Percentiles rank a stretch among this genome's conserved stretches.
phyloP scores from a whole-genome alignment of 2,797 vertebrate genomes.

The Lutjanus campechanus region DNA sequence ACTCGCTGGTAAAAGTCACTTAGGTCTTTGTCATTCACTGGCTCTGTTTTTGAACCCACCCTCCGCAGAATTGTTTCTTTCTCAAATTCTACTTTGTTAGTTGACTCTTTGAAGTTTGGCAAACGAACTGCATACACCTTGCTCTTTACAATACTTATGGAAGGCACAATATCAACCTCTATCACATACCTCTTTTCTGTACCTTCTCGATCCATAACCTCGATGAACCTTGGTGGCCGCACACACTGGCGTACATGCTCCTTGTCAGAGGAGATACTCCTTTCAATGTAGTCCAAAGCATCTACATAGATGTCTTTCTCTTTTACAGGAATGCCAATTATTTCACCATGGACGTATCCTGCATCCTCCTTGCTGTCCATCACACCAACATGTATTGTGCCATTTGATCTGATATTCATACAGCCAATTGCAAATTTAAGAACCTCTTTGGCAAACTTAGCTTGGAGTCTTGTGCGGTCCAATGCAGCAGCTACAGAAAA shows the following conservation, averaged over 20 bases:
- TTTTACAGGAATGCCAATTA: conserved; percentile 82
- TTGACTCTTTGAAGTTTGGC: conserved; percentile 84
- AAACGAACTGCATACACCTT: conserved; percentile 81
- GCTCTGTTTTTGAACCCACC: conserved; percentile 86
- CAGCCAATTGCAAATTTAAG: conserved; percentile 89
- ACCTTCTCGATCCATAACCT: conserved; percentile 81
- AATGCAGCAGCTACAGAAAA: conserved; percentile 78
- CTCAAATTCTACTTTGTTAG: conserved; percentile 81
- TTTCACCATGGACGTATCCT: conserved; percentile 84
- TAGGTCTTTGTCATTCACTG: conserved; percentile 71
- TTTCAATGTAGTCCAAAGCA: conserved; percentile 86
- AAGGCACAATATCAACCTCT: conserved; percentile 88
- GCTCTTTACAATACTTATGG: conserved; percentile 72
- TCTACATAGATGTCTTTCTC: conserved; percentile 84
- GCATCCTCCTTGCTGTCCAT: conserved; percentile 84
- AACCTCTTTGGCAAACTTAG: conserved; percentile 88
- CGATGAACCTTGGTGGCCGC: conserved; percentile 86
- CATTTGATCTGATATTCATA: conserved; percentile 90
- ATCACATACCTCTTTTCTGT: conserved; percentile 84
- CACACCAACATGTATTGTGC: conserved; percentile 91
- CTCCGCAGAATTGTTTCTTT: conserved; percentile 79
- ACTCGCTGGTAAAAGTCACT: conserved; percentile 79
- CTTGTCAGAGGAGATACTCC: conserved; percentile 69
- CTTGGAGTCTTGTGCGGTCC: conserved; percentile 80
- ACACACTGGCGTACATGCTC: conserved; percentile 86